Evolutionary conservation across 2,113 vertebrate species (phyloP), one percentile per base, ranked within the genome.

Genomic region (Anthoscopus minutus): DNA sequence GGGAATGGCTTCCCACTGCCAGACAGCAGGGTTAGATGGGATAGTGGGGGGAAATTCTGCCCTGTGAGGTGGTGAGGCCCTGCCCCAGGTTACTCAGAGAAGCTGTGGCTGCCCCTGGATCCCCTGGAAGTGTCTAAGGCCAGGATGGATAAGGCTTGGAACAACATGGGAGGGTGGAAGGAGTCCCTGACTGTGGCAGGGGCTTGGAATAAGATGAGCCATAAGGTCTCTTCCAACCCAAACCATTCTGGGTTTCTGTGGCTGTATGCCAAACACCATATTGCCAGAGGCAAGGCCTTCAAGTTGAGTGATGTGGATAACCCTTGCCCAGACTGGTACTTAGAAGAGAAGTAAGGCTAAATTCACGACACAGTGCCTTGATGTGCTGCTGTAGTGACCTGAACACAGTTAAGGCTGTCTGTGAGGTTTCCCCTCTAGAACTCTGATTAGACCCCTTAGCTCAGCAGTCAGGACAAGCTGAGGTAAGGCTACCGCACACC

Each of bases 61-160:
- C 20, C n/a, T 76, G 21, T 0, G 10, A 67, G 4, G 3, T 28
- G 10, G 12, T 1, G 0, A 76, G n/a, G 31, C 47, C 47, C 30
- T 61, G 35, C 21, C 21, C 54, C 12, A 61, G n/a, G 25, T 2
- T 42, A 47, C 21, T 25, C 47, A 54, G 54, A 76, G 47, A 6
- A 54, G 30, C 25, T 69, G 47, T 15, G 54, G 17, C 54, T 74
- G 20, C 33, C 11, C 21, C n/a, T 28, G 44, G 30, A 61, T 40
- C 30, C 30, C 30, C 62, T 48, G 16, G 11, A 1, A 82, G n/a
- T 15, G 11, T 4, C 17, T 21, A 1, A 53, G 45, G 24, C 11
- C 54, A 67, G 6, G 13, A 0, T 69, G 47, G 54, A 47, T 2
- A 2, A 0, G 38, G 9, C 53, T 35, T 35, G 40, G n/a, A 89